Percentiles rank a stretch among this genome's conserved stretches.
phyloP scores from a whole-genome alignment of 2,888 invertebrate species.

The Glyphotaelius pellucidus region DNA sequence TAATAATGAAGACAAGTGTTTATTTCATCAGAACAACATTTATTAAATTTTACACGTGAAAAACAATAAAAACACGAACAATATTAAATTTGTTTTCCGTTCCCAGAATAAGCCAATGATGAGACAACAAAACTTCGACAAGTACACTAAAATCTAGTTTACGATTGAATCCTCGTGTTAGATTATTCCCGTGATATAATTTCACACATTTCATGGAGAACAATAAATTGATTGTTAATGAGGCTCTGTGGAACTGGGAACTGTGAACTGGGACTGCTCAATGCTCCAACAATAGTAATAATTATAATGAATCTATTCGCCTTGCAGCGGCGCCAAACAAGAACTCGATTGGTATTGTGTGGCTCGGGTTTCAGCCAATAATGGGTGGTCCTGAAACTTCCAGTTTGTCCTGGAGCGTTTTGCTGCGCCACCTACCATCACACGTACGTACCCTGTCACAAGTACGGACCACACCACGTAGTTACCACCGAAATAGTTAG shows the following conservation, averaged over 20 bases:
- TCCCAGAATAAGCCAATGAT: not conserved
- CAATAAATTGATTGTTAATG: slow-evolving; percentile 2
- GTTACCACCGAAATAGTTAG: not conserved
- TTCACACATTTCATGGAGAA: not conserved
- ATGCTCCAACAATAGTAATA: not conserved
- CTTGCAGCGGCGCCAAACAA: slow-evolving; percentile 6
- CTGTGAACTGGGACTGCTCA: not conserved
- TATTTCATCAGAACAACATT: not conserved
- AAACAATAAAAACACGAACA: not conserved
- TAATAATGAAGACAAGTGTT: not conserved
- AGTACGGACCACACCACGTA: no score
- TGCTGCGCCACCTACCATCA: no score
- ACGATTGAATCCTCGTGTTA: not conserved
- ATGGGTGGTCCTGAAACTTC: slow-evolving; percentile 8
- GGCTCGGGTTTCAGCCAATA: not conserved
- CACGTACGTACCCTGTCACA: no score
- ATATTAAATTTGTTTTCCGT: not conserved
- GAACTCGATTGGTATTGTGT: slow-evolving; percentile 4
- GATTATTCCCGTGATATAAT: not conserved
- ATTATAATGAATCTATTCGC: not conserved
- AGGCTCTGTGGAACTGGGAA: not conserved
- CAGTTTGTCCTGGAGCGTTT: not conserved
- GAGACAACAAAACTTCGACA: not conserved
- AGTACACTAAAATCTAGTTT: not conserved
- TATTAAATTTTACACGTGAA: not conserved